These are phyloP conservation scores for Micronisus gabar DNA, from an alignment of 2,113 vertebrate genomes.

Conservation along the genomic window DNA sequence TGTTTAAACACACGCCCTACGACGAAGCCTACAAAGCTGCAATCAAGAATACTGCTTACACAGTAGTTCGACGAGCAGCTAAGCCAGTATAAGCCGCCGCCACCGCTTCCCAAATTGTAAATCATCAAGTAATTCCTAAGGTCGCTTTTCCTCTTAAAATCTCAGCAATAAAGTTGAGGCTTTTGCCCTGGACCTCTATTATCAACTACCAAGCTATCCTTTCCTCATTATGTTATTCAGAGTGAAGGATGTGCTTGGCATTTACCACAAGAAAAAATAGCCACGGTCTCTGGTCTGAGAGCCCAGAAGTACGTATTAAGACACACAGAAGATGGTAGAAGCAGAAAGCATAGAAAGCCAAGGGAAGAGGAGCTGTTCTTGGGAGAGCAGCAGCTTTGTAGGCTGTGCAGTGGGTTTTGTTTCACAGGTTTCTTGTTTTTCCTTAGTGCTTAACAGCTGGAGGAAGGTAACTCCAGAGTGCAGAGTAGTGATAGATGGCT, in stretches of 20 bases:
- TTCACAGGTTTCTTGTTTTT: not conserved
- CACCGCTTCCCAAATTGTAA: not conserved
- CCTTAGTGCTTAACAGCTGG: not conserved
- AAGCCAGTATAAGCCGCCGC: not conserved
- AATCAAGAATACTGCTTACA: constrained; percentile 34
- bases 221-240: not conserved
- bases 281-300: fast-evolving
- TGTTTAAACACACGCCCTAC: not conserved
- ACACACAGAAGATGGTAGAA: not conserved
- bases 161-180: constrained; percentile 23
- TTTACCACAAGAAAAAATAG: not conserved
- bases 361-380: not conserved
- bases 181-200: constrained; percentile 10
- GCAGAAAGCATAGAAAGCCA: not conserved
- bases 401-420: not conserved
- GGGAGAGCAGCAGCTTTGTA: not conserved
- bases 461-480: not conserved
- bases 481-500: not conserved
- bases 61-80: not conserved
- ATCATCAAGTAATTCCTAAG: not conserved
- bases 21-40: constrained; percentile 3
- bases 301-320: not conserved
- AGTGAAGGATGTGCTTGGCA: not conserved
- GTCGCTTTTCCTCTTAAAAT: not conserved
- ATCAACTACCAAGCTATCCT: not conserved